Conservation (phyloP, 2,113 vertebrate genomes). For the Neogale vison region DNA sequence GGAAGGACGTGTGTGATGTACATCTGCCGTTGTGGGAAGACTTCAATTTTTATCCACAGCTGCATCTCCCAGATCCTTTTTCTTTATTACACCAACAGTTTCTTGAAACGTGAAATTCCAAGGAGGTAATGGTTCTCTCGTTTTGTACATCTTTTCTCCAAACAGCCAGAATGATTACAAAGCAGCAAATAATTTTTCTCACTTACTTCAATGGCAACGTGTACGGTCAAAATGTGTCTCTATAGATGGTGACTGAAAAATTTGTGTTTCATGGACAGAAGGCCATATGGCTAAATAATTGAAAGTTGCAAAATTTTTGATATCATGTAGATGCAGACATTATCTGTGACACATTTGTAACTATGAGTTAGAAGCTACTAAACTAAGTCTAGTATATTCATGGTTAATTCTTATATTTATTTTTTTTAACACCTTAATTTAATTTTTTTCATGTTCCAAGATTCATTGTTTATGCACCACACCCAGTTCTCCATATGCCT, state of each 20-base stretch:
- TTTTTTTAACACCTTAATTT: too few species aligned
- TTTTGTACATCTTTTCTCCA: background rate
- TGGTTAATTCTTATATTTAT: background rate
- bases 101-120: background rate
- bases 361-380: background rate
- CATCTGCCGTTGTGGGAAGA: rapidly evolving
- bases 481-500: too few species aligned
- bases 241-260: background rate
- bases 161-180: background rate
- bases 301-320: background rate
- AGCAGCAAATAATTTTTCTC: background rate
- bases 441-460: too few species aligned
- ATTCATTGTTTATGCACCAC: too few species aligned
- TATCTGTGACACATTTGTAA: background rate
- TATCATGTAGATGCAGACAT: background rate
- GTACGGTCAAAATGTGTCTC: background rate
- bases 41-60: too few species aligned
- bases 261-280: background rate
- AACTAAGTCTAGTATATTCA: background rate
- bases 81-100: background rate
- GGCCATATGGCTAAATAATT: background rate
- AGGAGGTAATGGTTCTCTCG: background rate
- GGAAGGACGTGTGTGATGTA: rapidly evolving
- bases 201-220: background rate
- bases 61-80: rapidly evolving